Base-by-base conservation (phyloP, 2,797 vertebrate species). In the Heliangelus exortis region DNA sequence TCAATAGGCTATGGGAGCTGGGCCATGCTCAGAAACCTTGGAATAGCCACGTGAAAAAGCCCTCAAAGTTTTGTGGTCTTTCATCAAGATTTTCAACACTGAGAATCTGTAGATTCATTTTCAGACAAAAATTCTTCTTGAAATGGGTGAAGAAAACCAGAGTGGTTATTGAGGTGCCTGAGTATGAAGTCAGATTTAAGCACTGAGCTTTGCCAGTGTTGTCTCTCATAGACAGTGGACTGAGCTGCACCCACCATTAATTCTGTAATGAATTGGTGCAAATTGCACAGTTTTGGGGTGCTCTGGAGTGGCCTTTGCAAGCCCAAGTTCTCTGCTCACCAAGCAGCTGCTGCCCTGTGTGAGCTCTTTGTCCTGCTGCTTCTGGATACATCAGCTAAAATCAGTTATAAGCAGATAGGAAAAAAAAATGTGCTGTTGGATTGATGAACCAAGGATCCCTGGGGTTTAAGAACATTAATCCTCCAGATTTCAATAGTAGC, bases 211-310 rank as follows among this genome's bases (percentile, higher is more conserved):
- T 58, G 39, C 69, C 23, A 19, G 22, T 26, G 45, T 29, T 91
- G 61, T 50, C 20, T 88, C 54, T 87, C 0, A 0, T 13, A 50
- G 13, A 10, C 33, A 36, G 68, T 48, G 69, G 19, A 33, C 55
- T 59, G 76, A 86, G 74, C 59, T 84, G 48, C 50, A 82, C 89
- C 55, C 59, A n/a, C 21, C 2, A 2, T 76, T 93, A 88, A 93
- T 92, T 93, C 87, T 3, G 4, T 82, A 78, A 93, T 91, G 84
- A 92, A 94, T 91, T 89, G 88, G 79, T 84, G 51, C 51, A 87
- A 92, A 91, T 67, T 82, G 85, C 85, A 68, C 23, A 25, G 13
- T 79, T 25, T 15, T 67, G 48, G 43, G 53, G 20, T 20, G 50
- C 57, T 81, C 48, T 0, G 0, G 41, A 73, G 62, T 0, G 3